Evolutionary conservation across 1,140 invertebrate genomes (phyloP).

Genomic region (Caligus rogercresseyi): DNA sequence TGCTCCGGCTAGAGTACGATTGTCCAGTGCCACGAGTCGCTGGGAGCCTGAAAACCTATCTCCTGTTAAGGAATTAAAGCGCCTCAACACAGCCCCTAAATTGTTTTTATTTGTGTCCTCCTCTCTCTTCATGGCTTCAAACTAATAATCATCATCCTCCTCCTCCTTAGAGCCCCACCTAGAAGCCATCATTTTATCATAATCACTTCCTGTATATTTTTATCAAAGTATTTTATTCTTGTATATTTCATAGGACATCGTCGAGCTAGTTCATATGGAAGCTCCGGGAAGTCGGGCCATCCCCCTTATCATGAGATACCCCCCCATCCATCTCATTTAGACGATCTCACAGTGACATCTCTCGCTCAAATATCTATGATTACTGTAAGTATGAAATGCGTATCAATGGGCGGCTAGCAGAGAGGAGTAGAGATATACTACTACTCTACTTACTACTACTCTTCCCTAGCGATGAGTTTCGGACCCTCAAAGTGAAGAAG

Average conservation of each 20-base stretch:
- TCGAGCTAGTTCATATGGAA: slow-evolving; percentile 8
- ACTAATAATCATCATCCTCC: background rate
- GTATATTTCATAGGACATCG: background rate
- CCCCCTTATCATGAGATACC: background rate
- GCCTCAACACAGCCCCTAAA: background rate
- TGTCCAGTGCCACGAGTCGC: background rate
- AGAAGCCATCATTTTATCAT: background rate
- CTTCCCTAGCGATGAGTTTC: background rate
- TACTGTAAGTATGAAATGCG: slow-evolving; percentile 13
- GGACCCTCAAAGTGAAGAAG: background rate
- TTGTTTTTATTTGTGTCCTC: background rate
- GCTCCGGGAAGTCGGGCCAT: background rate
- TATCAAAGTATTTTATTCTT: background rate
- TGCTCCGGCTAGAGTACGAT: background rate
- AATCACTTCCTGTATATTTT: background rate
- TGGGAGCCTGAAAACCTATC: background rate
- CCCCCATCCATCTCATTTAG: background rate
- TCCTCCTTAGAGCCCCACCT: background rate
- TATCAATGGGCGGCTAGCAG: background rate
- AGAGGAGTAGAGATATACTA: background rate
- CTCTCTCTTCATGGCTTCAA: background rate
- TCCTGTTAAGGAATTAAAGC: background rate
- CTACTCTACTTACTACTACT: background rate
- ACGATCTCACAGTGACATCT: background rate
- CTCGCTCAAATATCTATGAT: background rate